Percentiles rank a stretch among this genome's conserved stretches.
Evolutionary conservation across 2,113 vertebrate species (phyloP).

Genomic region (Ramphastos sulfuratus): DNA sequence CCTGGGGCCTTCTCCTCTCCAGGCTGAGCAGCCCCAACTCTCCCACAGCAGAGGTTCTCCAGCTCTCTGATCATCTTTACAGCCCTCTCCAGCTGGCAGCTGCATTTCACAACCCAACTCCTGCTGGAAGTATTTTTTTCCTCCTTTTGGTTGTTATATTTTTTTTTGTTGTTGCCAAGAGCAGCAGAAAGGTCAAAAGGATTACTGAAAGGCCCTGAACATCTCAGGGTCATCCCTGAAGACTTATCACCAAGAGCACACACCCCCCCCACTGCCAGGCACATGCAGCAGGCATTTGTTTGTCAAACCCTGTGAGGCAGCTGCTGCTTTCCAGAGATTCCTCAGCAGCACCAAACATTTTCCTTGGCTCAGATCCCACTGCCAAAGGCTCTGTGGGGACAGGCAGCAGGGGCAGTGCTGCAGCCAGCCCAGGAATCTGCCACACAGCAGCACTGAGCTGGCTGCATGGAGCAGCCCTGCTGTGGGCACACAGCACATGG

Average conservation of each 20-base stretch:
- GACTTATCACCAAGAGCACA: not conserved
- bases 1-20: no score
- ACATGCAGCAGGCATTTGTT: not conserved
- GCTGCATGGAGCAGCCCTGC: not conserved
- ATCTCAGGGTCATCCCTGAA: not conserved
- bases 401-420: not conserved
- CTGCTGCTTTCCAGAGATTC: conserved; percentile 45
- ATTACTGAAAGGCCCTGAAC: not conserved
- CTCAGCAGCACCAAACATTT: conserved; percentile 34
- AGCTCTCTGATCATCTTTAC: no score
- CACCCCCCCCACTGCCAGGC: not conserved
- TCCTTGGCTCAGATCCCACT: not conserved
- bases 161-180: not conserved
- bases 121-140: not conserved
- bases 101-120: not conserved
- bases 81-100: not conserved
- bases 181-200: not conserved
- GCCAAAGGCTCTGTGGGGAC: conserved; percentile 14
- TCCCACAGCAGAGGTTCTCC: no score
- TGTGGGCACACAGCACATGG: not conserved
- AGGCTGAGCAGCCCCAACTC: no score
- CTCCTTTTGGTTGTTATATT: not conserved
- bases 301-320: not conserved
- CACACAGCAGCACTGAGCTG: not conserved
- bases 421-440: not conserved